Percentiles rank a stretch among this genome's conserved stretches.
Evolutionary conservation across 1,140 invertebrate genomes (phyloP).

Genomic region (Apis cerana): DNA sequence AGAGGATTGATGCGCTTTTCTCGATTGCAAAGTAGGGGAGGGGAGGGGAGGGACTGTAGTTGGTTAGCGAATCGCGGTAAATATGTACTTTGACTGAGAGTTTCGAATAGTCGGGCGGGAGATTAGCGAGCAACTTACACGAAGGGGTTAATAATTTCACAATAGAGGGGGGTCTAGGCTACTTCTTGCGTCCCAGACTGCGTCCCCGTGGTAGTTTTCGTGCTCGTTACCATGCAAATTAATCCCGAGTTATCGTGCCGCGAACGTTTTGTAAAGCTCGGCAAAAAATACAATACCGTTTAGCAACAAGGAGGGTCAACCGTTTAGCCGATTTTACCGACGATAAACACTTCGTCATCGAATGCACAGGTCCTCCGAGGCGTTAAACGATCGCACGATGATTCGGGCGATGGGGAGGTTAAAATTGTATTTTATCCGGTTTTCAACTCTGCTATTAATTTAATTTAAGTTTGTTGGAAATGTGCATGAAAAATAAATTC

Average conservation of each 20-base stretch:
- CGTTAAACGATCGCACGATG: too few relatives aligned
- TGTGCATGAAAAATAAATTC: too few relatives aligned
- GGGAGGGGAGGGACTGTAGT: not conserved
- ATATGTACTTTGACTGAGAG: not conserved
- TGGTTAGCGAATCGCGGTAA: not conserved
- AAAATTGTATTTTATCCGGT: too few relatives aligned
- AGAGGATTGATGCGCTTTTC: not conserved
- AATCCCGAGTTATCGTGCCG: slow-evolving; percentile 50
- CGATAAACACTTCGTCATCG: slow-evolving; percentile 26
- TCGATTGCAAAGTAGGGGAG: not conserved
- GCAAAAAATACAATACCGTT: slow-evolving; percentile 62
- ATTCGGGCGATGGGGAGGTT: too few relatives aligned
- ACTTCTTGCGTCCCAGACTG: slow-evolving; percentile 20
- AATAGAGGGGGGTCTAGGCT: slow-evolving; percentile 39
- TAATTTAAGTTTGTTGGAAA: too few relatives aligned
- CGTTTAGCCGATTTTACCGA: slow-evolving; percentile 48
- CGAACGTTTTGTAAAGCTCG: slow-evolving; percentile 17
- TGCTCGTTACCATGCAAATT: slow-evolving; percentile 61
- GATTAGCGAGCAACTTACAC: slow-evolving; percentile 42
- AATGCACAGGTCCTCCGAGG: not conserved
- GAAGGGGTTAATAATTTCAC: slow-evolving; percentile 46
- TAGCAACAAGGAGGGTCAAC: slow-evolving; percentile 63
- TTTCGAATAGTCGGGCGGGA: not conserved
- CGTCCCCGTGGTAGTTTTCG: slow-evolving; percentile 24
- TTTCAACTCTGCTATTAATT: too few relatives aligned